Evolutionary conservation across 2,797 vertebrate species (phyloP), one percentile per base, ranked within the genome.

Genomic region (Macroramphosus scolopax): DNA sequence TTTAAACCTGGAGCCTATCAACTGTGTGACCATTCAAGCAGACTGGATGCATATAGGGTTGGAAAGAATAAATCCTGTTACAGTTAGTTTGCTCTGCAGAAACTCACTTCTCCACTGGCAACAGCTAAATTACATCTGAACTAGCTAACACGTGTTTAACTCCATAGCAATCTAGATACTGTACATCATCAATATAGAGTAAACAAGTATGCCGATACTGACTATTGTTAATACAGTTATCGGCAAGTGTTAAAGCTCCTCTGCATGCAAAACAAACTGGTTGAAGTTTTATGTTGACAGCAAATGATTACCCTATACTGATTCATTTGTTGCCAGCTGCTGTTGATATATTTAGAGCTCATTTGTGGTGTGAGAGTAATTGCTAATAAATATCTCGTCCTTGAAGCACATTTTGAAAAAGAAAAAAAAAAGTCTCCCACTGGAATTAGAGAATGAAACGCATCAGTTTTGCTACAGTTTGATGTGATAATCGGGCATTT

Each of bases 401-500:
- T 54, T 53, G 62, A 64, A n/a, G n/a, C n/a, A n/a, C n/a, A n/a
- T n/a, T n/a, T n/a, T n/a, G 25, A 65, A 52, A 31, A 49, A 42
- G 24, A 30, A 41, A 51, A 60, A 17, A 1, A 17, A 25, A 15
- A 4, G 25, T 18, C 2, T n/a, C 35, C 17, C 51, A 47, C 1
- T 37, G 47, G 36, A 66, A 51, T 25, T 29, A 30, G 35, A 58
- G 29, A 48, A 31, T 56, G 26, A 40, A 60, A 65, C 58, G 28
- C 39, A 46, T 62, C 32, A 52, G 3, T 50, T 67, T 64, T 57
- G 16, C 9, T 40, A 13, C 8, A 51, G 26, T 69, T 69, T 67
- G 35, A 64, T 69, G 43, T 63, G 28, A 11, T 36, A 33, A 51
- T 72, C 29, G 51, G 30, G 2, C 50, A 51, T 63, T 73, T 55